Evolutionary conservation across 37 sponge, comb jelly and placozoan genomes (phyloP), one percentile per base, ranked within the genome.

Genomic region (Halichondria panicea): DNA sequence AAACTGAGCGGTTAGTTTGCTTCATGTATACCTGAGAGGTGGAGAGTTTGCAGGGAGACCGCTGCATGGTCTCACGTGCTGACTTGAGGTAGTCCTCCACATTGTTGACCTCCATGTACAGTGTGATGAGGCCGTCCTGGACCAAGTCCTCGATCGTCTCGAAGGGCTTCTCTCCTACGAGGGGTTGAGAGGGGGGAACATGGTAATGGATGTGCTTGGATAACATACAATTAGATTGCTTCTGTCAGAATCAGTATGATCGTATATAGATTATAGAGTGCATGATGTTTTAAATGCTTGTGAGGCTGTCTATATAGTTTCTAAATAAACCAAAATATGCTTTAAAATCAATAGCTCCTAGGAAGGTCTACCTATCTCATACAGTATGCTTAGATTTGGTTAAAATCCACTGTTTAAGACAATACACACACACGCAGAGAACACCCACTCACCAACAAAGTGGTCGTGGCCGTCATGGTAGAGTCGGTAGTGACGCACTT

Each of bases 71-170:
- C 35, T 83, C 83, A 40, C 74, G 41, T 9, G 86, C 82, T n/a
- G 72, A 66, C 67, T 71, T 48, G 0, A 88, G 40, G 46, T 88
- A 92, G 8, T 72, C 76, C 43, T 84, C 87, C 6, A 80, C 93
- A 72, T 92, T 80, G 55, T 93, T 78, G 44, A 66, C 75, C 53
- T 89, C 91, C 87, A 94, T 90, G 75, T 90, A 67, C 1, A 89
- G 80, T 0, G 88, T 84, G 61, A 94, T 94, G 34, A 94, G 81
- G 2, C 95, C 95, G 70, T 94, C 95, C 4, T 84, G 81, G 12
- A 94, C 95, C 58, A 94, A 73, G 55, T 94, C 95, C 43, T 94
- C 85, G 1, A 94, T 84, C 12, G 88, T 75, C 15, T 94, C 95
- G 79, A 90, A 94, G 22, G 72, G 70, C 53, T 89, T 94, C 72